Base-by-base conservation (phyloP, 1,140 invertebrate species). In the Eulimnadia texana region DNA sequence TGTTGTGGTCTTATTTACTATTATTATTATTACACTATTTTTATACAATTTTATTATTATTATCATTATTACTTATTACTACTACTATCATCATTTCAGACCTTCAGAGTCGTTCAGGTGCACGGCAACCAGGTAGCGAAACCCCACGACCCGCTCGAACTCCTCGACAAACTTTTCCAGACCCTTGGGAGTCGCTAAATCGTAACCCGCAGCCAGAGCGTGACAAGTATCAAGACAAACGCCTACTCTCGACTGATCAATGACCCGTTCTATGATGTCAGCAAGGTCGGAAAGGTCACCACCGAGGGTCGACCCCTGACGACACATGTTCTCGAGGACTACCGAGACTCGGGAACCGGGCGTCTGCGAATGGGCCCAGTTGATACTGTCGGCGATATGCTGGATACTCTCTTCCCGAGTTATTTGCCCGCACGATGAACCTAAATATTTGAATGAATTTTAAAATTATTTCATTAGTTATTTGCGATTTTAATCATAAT, bases 191-290 rank as follows among this genome's bases (percentile, higher is more conserved):
- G 69, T 71, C 10, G 71, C 66, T 19, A 79, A 60, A 66, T 79
- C 74, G 70, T 75, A 78, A 16, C 77, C 77, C 60, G 77, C 78
- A 64, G 77, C 78, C 70, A 77, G 77, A 22, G 77, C 75, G 68
- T 79, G 78, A 66, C 78, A 79, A 0, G 78, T 79, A 64, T 79
- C 78, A 19, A 79, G 60, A 65, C 78, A 79, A 20, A 79, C 72
- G 16, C 78, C 78, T 54, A 79, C 66, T 49, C 78, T 64, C 2
- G 70, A 66, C 60, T 75, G 75, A 64, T 79, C 74, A 33, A 75
- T 67, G 13, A 80, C 73, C 61, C 61, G 60, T 47, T 76, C 71
- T 42, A 79, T 78, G 57, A 80, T 78, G 13, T 62, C 65, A 23
- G 66, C 67, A 33, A 80, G 60, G 62, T 80, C 78, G 62, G 72